These are phyloP conservation scores for Ditula angustiorana DNA, from an alignment of 2,888 invertebrate genomes.

Conservation along the genomic window DNA sequence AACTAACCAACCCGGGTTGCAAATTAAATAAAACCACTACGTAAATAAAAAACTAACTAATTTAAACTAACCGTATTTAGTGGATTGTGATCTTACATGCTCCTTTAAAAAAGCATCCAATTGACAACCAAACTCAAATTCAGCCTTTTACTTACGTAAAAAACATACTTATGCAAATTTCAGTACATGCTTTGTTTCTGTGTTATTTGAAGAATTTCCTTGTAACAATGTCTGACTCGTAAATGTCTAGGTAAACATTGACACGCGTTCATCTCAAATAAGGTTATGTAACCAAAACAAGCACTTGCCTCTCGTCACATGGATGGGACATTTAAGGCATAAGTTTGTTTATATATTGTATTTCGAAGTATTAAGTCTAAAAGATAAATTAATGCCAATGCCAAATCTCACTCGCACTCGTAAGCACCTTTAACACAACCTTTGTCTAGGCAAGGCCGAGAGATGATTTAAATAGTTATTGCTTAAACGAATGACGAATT, in stretches of 20 bases:
- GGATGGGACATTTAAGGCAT: background rate
- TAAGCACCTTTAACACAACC: conserved; percentile 26
- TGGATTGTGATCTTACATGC: no score
- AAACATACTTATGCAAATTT: background rate
- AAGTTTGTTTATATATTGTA: background rate
- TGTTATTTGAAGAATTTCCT: background rate
- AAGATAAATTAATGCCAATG: conserved; percentile 15
- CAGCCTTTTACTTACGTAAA: background rate
- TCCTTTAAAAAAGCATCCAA: no score
- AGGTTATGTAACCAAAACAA: background rate
- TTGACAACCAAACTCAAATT: no score
- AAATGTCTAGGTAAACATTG: background rate
- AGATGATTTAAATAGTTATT: conserved; percentile 10
- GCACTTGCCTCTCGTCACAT: background rate
- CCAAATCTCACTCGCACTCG: conserved; percentile 22
- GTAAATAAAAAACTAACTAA: no score
- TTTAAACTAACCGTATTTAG: no score
- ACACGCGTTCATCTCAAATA: background rate
- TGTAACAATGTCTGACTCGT: background rate
- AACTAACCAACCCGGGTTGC: no score
- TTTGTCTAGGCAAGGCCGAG: conserved; percentile 15
- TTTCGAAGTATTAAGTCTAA: background rate
- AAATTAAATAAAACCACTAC: no score
- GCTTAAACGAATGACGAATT: conserved; percentile 2
- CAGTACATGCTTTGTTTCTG: background rate